Conservation (phyloP, 2,888 invertebrate genomes). For the Cerceris ruficornis region DNA sequence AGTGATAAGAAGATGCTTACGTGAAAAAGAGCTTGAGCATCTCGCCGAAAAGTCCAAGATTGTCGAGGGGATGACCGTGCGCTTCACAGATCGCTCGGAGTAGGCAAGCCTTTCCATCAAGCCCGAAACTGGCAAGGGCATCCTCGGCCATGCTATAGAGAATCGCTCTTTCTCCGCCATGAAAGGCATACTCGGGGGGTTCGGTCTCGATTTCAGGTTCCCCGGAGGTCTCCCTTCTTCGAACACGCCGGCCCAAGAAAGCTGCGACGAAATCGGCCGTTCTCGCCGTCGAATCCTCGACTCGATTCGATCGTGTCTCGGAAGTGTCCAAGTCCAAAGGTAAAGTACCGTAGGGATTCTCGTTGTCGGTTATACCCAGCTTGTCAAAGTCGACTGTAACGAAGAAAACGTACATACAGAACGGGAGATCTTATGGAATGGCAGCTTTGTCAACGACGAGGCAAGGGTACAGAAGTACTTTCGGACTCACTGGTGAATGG, state of each 20-base stretch:
- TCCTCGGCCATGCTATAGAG: constrained; percentile 91
- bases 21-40: constrained; percentile 91
- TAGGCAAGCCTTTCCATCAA: constrained; percentile 92
- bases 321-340: constrained; percentile 87
- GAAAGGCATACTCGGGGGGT: constrained; percentile 84
- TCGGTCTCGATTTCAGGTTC: constrained; percentile 39
- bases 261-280: constrained; percentile 89
- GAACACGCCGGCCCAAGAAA: constrained; percentile 86
- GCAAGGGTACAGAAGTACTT: neutral
- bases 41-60: constrained; percentile 92
- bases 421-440: no score
- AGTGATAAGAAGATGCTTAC: constrained; percentile 83
- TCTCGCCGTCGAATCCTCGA: constrained; percentile 1
- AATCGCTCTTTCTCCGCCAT: constrained; percentile 92
- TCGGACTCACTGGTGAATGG: constrained; percentile 91
- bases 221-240: constrained; percentile 79
- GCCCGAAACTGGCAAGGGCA: constrained; percentile 89
- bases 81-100: constrained; percentile 93
- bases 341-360: constrained; percentile 91
- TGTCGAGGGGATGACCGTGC: constrained; percentile 89
- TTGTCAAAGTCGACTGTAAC: constrained; percentile 91
- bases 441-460: neutral
- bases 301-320: constrained; percentile 81
- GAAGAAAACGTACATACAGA: neutral
- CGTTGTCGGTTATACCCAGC: constrained; percentile 93